Percentiles rank a stretch among this genome's conserved stretches.
Conservation (phyloP, 2,888 invertebrate species). For the Hetaerina titia region DNA sequence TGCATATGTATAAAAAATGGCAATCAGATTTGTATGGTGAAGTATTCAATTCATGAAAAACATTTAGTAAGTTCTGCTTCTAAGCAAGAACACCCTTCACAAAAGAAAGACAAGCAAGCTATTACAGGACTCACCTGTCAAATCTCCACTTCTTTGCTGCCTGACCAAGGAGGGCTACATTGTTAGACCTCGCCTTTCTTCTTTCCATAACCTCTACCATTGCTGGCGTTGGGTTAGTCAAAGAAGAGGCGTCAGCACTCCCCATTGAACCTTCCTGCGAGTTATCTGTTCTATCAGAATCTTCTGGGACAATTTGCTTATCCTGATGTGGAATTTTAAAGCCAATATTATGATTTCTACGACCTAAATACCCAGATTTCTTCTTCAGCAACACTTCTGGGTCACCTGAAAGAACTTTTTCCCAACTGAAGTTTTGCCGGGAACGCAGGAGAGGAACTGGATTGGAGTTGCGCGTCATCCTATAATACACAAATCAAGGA, state of each 20-base stretch:
- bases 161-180: constrained; percentile 28
- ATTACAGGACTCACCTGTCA: constrained; percentile 29
- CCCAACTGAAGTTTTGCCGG: constrained; percentile 82
- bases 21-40: no score
- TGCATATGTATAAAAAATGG: not conserved
- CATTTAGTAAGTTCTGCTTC: not conserved
- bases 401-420: constrained; percentile 82
- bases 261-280: constrained; percentile 69
- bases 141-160: constrained; percentile 60
- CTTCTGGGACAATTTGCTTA: constrained; percentile 25
- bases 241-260: constrained; percentile 71
- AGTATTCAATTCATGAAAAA: not conserved
- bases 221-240: constrained; percentile 83
- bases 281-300: not conserved
- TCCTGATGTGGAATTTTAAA: constrained; percentile 50
- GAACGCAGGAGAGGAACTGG: constrained; percentile 65
- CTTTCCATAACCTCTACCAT: constrained; percentile 85
- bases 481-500: constrained; percentile 37
- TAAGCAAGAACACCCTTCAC: not conserved
- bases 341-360: constrained; percentile 45
- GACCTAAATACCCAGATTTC: constrained; percentile 17
- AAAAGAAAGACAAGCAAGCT: not conserved
- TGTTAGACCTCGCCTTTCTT: constrained; percentile 79
- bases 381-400: constrained; percentile 77
- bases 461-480: constrained; percentile 68